A percentile compares a stretch with the other conserved stretches of the same genome.
Evolutionary conservation across 2,113 vertebrate species (phyloP).

Genomic region (Sarotherodon lohbergeri): DNA sequence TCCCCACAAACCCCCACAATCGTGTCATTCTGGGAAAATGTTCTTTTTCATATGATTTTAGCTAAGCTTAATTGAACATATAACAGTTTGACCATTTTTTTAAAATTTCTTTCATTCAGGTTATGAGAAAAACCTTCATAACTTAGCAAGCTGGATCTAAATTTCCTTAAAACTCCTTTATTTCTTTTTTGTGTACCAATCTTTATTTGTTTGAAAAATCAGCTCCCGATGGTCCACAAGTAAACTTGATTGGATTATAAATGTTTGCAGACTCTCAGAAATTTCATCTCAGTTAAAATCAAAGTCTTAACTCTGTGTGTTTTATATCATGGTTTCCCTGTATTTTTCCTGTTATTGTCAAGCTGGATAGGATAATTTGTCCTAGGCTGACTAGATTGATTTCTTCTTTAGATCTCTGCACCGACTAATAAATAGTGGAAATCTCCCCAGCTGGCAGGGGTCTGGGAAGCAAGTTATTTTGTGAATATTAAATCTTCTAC

Average conservation of each 20-base stretch:
- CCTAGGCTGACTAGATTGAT: background rate
- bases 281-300: background rate
- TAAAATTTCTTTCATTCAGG: background rate
- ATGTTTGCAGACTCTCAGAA: background rate
- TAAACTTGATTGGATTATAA: background rate
- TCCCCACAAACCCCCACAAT: background rate
- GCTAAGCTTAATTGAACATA: background rate
- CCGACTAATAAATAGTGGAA: background rate
- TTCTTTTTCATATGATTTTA: background rate
- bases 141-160: background rate
- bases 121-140: background rate
- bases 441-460: background rate
- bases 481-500: background rate
- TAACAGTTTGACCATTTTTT: background rate
- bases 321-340: background rate
- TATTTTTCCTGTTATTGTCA: background rate
- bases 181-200: background rate
- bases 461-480: background rate
- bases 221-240: background rate
- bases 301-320: background rate
- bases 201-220: background rate
- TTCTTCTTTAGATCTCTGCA: background rate
- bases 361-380: background rate
- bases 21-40: background rate
- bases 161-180: background rate